Percentiles rank a stretch among this genome's conserved stretches.
Evolutionary conservation across 2,113 vertebrate genomes (phyloP).

Genomic region (Toxotes jaculatrix): DNA sequence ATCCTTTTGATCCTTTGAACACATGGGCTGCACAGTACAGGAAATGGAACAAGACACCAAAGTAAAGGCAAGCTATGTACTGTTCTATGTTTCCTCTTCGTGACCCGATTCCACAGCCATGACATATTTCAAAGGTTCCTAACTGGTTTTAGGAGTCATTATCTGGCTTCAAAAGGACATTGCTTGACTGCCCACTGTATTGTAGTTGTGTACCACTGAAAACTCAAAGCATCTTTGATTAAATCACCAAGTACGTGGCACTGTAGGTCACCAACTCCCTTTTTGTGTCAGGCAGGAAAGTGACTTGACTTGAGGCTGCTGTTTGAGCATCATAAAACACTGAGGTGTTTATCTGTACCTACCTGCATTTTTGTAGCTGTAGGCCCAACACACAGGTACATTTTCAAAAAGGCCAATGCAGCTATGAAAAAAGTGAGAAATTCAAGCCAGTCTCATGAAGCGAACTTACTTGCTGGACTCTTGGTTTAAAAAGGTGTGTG

Average conservation of each 20-base stretch:
- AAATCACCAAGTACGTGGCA: not conserved
- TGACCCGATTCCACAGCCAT: not conserved
- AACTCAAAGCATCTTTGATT: not conserved
- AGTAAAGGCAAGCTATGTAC: not conserved
- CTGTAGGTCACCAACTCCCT: not conserved
- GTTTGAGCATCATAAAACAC: not conserved
- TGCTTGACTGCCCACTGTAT: not conserved
- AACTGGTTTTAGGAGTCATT: not conserved
- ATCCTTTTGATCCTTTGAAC: constrained; percentile 50
- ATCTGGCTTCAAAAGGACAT: not conserved
- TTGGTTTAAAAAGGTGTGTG: not conserved
- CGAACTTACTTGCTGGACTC: not conserved
- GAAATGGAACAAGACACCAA: constrained; percentile 49
- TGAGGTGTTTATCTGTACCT: not conserved
- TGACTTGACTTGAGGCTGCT: not conserved
- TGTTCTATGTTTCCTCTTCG: not conserved
- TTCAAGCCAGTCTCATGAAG: not conserved
- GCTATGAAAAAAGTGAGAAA: not conserved
- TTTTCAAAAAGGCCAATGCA: not conserved
- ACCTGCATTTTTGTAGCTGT: not conserved
- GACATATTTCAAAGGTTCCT: not conserved
- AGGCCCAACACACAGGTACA: not conserved
- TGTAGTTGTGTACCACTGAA: not conserved
- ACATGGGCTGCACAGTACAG: constrained; percentile 1
- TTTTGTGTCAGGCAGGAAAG: not conserved